These are phyloP conservation scores for Sorex maritimensis DNA, from an alignment of 2,797 vertebrate genomes.

Conservation along the genomic window DNA sequence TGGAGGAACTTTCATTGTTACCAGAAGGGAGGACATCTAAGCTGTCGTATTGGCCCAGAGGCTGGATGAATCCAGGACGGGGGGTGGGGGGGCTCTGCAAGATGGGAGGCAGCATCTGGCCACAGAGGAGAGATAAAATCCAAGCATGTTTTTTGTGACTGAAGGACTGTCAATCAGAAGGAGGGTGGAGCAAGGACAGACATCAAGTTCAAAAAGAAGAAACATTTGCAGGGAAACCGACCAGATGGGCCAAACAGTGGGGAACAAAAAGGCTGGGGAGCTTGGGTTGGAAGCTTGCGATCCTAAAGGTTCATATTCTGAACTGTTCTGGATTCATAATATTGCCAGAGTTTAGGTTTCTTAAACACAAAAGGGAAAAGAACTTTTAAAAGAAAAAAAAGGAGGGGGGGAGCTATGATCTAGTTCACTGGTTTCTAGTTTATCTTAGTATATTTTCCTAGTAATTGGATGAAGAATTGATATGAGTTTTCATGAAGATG, in stretches of 20 bases:
- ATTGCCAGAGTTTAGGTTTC: conserved; percentile 28
- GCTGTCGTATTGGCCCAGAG: rapidly evolving
- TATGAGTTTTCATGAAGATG: background rate
- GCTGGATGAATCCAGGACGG: too few relatives aligned
- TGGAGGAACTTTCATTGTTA: background rate
- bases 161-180: background rate
- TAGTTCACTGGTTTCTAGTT: background rate
- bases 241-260: background rate
- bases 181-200: too few relatives aligned
- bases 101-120: background rate
- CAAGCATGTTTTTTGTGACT: background rate
- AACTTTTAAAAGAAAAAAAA: background rate
- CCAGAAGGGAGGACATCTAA: background rate
- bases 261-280: background rate
- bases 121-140: background rate
- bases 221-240: background rate
- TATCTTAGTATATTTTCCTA: background rate
- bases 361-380: conserved; percentile 28
- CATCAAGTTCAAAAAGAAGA: conserved; percentile 12
- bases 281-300: background rate
- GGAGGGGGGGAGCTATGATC: background rate
- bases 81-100: background rate
- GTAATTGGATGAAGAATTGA: background rate
- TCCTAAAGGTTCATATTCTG: background rate
- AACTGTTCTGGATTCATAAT: background rate